Percentiles rank a stretch among this genome's conserved stretches.
Conservation (phyloP, 2,797 vertebrate species). For the Paguma larvata region DNA sequence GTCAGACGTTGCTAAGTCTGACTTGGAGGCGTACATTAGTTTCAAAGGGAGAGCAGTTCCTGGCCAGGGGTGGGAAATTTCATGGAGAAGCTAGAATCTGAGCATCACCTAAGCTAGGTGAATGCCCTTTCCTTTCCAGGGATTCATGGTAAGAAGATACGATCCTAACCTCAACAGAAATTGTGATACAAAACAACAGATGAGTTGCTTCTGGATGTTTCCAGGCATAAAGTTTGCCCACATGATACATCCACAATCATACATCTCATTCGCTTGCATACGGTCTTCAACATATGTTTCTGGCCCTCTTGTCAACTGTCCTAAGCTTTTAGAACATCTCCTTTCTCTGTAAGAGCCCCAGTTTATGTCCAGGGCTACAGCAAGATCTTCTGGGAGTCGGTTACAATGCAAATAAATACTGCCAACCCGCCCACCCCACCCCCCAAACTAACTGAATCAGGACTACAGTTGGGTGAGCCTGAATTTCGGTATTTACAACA, state of each 20-base stretch:
- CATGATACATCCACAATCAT: rapidly evolving
- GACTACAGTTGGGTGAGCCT: background rate
- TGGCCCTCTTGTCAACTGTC: background rate
- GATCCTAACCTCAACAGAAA: background rate
- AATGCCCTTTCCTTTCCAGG: background rate
- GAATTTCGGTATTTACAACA: background rate
- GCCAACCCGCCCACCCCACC: background rate
- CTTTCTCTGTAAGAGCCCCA: background rate
- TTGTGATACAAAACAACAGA: background rate
- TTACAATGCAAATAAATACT: background rate
- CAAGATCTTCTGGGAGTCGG: background rate
- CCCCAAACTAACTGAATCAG: background rate
- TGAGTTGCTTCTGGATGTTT: background rate
- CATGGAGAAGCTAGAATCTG: background rate
- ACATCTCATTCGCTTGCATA: background rate
- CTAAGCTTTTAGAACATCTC: background rate
- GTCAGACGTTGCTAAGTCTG: background rate
- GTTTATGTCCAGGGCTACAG: background rate
- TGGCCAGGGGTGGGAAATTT: background rate
- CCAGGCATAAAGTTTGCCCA: background rate
- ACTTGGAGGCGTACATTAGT: background rate
- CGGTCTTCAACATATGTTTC: background rate
- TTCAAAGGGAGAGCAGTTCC: background rate
- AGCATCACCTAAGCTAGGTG: background rate
- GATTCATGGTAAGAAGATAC: background rate